These are phyloP conservation scores for Cettia cetti DNA, from an alignment of 2,113 vertebrate genomes.

Conservation along the genomic window DNA sequence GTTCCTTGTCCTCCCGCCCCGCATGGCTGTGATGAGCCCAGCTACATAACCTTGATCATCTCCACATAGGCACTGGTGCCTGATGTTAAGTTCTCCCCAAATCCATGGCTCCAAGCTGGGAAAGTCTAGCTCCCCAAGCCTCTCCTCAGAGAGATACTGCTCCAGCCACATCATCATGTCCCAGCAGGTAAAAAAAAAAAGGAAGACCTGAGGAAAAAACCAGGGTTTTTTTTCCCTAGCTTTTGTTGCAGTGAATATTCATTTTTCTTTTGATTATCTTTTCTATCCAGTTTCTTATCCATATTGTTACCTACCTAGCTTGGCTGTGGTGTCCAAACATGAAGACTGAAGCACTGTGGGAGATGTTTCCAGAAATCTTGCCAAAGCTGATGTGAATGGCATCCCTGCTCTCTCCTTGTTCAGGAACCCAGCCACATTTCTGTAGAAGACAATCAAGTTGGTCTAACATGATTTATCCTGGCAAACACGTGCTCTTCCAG, in stretches of 20 bases:
- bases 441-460: background rate
- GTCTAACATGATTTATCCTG: background rate
- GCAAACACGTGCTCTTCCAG: background rate
- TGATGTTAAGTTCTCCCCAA: background rate
- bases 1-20: background rate
- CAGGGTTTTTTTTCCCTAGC: accelerated
- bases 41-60: background rate
- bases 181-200: background rate
- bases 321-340: background rate
- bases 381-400: background rate
- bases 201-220: background rate
- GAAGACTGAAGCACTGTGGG: background rate
- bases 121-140: background rate
- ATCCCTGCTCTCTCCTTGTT: background rate
- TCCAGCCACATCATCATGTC: background rate
- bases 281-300: background rate
- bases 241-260: background rate
- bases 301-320: background rate
- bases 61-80: background rate
- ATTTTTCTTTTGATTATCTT: background rate
- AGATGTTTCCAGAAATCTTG: accelerated
- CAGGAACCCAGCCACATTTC: accelerated
- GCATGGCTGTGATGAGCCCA: accelerated
- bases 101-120: background rate
- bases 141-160: background rate